Evolutionary conservation across 2,113 vertebrate genomes (phyloP), one percentile per base, ranked within the genome.

Genomic region (Rhegmatorhina hoffmannsi): DNA sequence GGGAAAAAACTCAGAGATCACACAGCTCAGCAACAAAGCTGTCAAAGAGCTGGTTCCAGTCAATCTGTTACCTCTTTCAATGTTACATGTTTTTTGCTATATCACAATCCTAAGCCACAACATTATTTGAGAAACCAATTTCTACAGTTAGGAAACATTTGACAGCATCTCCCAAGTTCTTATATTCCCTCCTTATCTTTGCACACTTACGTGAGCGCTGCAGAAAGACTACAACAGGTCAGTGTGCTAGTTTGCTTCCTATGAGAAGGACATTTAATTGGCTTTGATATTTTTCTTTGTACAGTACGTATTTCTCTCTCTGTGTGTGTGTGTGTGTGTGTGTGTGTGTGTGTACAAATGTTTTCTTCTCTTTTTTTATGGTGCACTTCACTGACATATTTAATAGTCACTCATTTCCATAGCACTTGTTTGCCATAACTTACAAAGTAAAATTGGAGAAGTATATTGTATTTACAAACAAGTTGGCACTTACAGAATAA

Each of bases 401-500:
- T 86, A 94, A 84, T 44, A 96, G 94, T 87, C 96, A 94, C 81
- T 95, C 74, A 93, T 95, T 96, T 91, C 80, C 97, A 94, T 93
- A 95, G 89, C 92, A 94, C 94, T 94, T 96, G 91, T 90, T 98
- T 97, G 98, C 94, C 68, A 93, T 98, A 97, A 96, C 94, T 96
- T 98, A 98, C 83, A 97, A 97, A 97, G 96, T 96, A 97, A 93
- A 97, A 94, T 10, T 91, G 92, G 94, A 97, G 91, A 79, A 95
- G 96, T 97, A 97, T 70, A 97, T 95, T 96, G 86, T 98, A 98
- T 98, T 98, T 98, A 99, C 98, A 99, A 97, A 98, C 97, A 97
- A 98, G 98, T 98, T 99, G 99, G 99, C 99, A 99, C 99, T 99
- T 99, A 98, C 98, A 99, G 98, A 99, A 98, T 98, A 98, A 98